Conservation (phyloP, 1,140 invertebrate genomes). For the Matsumurasca onukii region DNA sequence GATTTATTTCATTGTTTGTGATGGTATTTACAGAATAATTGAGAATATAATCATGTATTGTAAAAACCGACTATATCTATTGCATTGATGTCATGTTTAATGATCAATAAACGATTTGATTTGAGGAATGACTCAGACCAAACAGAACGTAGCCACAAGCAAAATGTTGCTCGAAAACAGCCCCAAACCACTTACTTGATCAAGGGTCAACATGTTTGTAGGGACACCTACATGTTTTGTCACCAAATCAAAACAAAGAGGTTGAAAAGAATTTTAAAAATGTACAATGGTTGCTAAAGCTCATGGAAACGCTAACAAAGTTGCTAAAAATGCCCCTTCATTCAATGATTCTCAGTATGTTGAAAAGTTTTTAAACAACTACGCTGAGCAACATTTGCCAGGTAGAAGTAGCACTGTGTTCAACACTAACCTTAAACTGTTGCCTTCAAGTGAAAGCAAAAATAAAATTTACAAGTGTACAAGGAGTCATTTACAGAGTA, state of each 20-base stretch:
- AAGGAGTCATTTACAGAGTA: neutral
- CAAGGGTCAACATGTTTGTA: slow-evolving; percentile 10
- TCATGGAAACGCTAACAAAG: slow-evolving; percentile 15
- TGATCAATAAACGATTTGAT: too few species aligned
- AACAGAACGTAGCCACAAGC: neutral
- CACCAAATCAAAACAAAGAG: slow-evolving; percentile 27
- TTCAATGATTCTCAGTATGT: slow-evolving; percentile 21
- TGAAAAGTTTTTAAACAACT: slow-evolving; percentile 14
- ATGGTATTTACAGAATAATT: too few species aligned
- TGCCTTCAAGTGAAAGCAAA: slow-evolving; percentile 20
- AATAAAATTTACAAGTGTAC: slow-evolving; percentile 3
- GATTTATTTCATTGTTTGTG: too few species aligned
- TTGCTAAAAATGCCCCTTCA: slow-evolving; percentile 5
- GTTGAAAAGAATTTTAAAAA: slow-evolving; percentile 13
- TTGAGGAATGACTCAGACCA: neutral
- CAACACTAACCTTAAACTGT: slow-evolving; percentile 13
- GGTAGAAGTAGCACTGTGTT: slow-evolving; percentile 25
- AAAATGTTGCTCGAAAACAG: neutral
- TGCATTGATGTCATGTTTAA: too few species aligned
- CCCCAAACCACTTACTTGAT: neutral
- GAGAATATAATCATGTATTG: too few species aligned
- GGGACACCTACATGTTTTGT: slow-evolving; percentile 18
- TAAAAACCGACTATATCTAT: too few species aligned
- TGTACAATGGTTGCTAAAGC: slow-evolving; percentile 21
- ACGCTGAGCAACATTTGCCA: slow-evolving; percentile 23